These are phyloP conservation scores for Ovis aries DNA, from an alignment of 2,113 vertebrate genomes.

Conservation along the genomic window DNA sequence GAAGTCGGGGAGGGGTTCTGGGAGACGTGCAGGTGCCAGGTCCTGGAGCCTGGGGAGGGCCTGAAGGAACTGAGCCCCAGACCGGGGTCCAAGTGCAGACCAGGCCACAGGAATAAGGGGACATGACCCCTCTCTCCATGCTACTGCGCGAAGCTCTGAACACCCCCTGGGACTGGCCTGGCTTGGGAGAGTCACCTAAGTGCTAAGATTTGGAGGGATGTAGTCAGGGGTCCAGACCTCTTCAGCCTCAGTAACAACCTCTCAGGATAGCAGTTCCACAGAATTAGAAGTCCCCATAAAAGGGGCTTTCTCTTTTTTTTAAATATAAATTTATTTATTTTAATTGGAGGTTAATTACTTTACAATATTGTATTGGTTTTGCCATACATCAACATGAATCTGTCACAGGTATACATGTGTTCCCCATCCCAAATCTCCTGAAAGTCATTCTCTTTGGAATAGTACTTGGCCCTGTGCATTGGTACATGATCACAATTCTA, in stretches of 20 bases:
- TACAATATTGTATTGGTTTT: too few species aligned
- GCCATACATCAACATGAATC: too few species aligned
- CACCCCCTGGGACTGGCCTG: not conserved
- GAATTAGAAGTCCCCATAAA: not conserved
- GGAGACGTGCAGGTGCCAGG: not conserved
- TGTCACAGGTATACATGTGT: too few species aligned
- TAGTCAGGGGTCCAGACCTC: not conserved
- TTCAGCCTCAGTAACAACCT: not conserved
- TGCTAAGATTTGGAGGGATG: not conserved
- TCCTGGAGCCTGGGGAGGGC: not conserved
- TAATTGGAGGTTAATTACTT: too few species aligned
- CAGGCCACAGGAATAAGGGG: too few species aligned
- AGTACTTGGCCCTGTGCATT: not conserved
- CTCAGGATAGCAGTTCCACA: not conserved
- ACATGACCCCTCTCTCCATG: fast-evolving
- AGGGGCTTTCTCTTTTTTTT: not conserved
- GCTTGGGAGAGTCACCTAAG: not conserved
- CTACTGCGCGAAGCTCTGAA: not conserved
- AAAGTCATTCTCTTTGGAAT: not conserved
- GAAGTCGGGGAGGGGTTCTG: fast-evolving
- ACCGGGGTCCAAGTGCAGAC: not conserved
- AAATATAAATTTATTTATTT: too few species aligned
- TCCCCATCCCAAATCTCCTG: not conserved
- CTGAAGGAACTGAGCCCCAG: not conserved
- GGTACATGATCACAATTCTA: not conserved